These are phyloP conservation scores for Machaerirhynchus nigripectus DNA, from an alignment of 2,113 vertebrate genomes.

Conservation along the genomic window DNA sequence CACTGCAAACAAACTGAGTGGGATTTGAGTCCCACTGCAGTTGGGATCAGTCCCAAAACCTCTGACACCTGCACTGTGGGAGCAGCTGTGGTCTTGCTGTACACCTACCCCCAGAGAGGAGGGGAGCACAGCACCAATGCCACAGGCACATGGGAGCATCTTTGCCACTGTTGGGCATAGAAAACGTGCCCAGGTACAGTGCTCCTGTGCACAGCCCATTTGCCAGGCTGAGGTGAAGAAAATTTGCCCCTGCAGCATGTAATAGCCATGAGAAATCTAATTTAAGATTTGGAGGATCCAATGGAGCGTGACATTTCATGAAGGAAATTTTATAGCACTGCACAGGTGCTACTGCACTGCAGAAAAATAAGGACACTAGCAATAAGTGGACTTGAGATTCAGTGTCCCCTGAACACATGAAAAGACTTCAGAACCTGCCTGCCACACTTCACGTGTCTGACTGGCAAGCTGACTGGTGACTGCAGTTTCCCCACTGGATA, in stretches of 20 bases:
- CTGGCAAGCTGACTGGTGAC: background rate
- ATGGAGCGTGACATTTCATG: background rate
- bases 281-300: background rate
- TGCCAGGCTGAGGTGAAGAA: background rate
- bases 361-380: background rate
- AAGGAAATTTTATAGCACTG: background rate
- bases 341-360: background rate
- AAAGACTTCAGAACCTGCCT: background rate
- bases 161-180: background rate
- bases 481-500: background rate
- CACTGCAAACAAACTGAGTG: background rate
- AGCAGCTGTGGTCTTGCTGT: fast-evolving
- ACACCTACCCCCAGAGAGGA: background rate
- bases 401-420: background rate
- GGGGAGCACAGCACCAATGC: fast-evolving
- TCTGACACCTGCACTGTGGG: background rate
- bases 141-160: no score
- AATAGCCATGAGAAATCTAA: background rate
- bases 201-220: background rate
- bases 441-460: background rate
- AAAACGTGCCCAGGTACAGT: fast-evolving
- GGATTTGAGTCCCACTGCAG: fast-evolving
- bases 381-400: background rate
- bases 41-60: background rate
- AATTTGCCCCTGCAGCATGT: background rate